Evolutionary conservation across 1,140 invertebrate species (phyloP), one percentile per base, ranked within the genome.

Genomic region (Sipha flava): DNA sequence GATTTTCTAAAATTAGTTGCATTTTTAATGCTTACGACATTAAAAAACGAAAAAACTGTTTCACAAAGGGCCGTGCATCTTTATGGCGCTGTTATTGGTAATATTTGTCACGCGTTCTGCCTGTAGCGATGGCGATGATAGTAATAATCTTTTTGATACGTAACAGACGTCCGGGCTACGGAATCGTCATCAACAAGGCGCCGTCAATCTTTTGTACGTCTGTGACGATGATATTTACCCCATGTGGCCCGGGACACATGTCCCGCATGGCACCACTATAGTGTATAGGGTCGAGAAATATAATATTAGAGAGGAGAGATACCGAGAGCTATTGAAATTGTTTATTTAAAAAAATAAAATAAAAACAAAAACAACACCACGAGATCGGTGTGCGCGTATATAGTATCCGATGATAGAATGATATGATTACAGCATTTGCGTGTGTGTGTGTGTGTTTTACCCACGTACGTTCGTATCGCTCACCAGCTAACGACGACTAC

Each of bases 191-290:
- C 23, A 23, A 77, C 73, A 14, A 77, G 73, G 73, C 73, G 73
- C 73, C 73, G 52, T 6, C 52, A 10, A 59, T 77, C 31, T 40
- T 10, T 43, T 7, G 73, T 29, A 21, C 31, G 47, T 54, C 45
- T 75, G 72, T 37, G n/a, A 75, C n/a, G 23, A 34, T 72, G 31
- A 75, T 57, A 77, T 57, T 77, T 77, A 77, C 73, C 73, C 73
- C 73, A 77, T 43, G 73, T 77, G 73, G 73, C 73, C 72, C 70
- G 31, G 72, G 45, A 77, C 73, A 77, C 73, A 59, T 77, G 73
- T 77, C 72, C 72, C 72, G 72, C 72, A 75, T 75, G 49, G 72
- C 31, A 52, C 72, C 31, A n/a, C n/a, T 54, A 73, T 34, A 47
- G 37, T 18, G 10, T 40, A 59, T 26, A 43, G 73, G 73, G 73